Conservation (phyloP, 2,888 invertebrate genomes). For the Nomada flava region DNA sequence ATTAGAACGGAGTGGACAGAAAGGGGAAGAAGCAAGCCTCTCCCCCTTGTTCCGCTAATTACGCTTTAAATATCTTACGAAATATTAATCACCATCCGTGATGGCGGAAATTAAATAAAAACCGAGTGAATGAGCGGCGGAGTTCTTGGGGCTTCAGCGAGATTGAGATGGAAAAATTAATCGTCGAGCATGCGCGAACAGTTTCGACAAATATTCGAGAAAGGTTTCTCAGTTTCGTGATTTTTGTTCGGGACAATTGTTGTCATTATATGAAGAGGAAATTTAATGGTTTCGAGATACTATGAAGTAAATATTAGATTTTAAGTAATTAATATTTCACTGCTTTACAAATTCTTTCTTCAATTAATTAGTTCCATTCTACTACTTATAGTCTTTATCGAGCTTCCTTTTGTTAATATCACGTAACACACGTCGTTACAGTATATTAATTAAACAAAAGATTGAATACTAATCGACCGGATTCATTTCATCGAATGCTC, state of each 20-base stretch:
- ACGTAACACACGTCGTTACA: not conserved
- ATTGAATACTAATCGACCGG: not conserved
- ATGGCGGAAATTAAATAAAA: conserved; percentile 23
- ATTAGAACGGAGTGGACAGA: conserved; percentile 45
- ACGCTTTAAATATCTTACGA: conserved; percentile 44
- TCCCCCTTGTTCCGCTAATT: conserved; percentile 26
- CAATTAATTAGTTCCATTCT: no score
- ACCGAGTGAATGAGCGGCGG: not conserved
- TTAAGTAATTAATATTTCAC: no score
- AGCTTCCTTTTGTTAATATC: not conserved
- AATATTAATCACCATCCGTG: conserved; percentile 17
- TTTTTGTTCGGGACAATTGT: not conserved
- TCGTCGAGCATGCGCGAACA: not conserved
- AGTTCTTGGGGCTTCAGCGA: not conserved
- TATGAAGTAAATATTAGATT: no score
- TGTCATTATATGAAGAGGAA: no score
- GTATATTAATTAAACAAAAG: conserved; percentile 13
- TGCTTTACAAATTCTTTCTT: no score
- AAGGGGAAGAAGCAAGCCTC: not conserved
- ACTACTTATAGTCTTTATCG: not conserved
- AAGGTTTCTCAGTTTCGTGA: not conserved
- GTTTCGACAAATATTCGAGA: no score
- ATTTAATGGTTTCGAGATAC: no score
- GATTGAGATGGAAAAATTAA: conserved; percentile 7
- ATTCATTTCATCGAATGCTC: conserved; percentile 9